These are phyloP conservation scores for Mystacornis crossleyi DNA, from an alignment of 2,113 vertebrate genomes.

Conservation along the genomic window DNA sequence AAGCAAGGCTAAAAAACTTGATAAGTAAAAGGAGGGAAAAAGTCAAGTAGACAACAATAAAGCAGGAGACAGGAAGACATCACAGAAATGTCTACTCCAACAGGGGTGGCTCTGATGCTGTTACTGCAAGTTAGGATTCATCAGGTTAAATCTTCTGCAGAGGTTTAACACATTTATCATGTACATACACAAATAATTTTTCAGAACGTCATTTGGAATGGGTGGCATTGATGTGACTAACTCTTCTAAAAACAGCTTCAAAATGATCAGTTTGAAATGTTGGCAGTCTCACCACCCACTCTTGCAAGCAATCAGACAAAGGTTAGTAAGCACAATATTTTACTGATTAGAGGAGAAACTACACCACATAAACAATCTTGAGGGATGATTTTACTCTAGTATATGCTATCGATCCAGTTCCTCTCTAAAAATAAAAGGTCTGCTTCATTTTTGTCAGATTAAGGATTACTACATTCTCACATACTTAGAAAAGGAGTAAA, in stretches of 20 bases:
- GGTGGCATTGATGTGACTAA: background rate
- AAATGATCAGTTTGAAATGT: background rate
- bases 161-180: background rate
- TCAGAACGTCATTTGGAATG: background rate
- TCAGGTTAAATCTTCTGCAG: background rate
- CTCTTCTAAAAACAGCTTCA: background rate
- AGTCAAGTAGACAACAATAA: background rate
- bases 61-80: background rate
- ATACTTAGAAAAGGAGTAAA: slow-evolving; percentile 50
- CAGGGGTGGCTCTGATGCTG: background rate
- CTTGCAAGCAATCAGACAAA: background rate
- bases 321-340: slow-evolving; percentile 10
- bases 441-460: background rate
- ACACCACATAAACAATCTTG: background rate
- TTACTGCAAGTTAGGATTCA: background rate
- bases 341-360: background rate
- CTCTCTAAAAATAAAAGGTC: background rate
- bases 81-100: background rate
- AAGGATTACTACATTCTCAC: background rate
- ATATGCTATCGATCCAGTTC: background rate
- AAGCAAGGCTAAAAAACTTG: background rate
- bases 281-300: background rate
- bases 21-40: background rate
- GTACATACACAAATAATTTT: background rate
- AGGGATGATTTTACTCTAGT: background rate